These are phyloP conservation scores for Pachycephala philippinensis DNA, from an alignment of 2,113 vertebrate genomes.

Conservation along the genomic window DNA sequence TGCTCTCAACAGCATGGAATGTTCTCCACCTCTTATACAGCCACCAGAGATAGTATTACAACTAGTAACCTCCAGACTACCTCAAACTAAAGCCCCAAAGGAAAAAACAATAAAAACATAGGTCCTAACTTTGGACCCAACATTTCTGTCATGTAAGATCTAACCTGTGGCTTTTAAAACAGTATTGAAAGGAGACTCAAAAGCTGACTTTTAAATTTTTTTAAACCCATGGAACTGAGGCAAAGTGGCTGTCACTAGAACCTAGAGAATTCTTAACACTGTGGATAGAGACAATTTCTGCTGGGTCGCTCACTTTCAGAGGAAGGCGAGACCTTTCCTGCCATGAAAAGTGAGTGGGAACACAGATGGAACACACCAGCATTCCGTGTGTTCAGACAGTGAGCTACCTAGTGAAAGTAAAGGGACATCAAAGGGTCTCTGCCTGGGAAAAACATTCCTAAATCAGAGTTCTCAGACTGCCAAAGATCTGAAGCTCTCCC, in stretches of 20 bases:
- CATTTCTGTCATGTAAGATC: background rate
- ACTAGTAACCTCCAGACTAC: background rate
- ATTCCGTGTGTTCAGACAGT: accelerated
- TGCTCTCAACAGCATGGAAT: background rate
- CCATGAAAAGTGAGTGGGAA: background rate
- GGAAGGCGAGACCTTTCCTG: background rate
- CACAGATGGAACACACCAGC: background rate
- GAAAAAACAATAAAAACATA: accelerated
- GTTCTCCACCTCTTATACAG: background rate
- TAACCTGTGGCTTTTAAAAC: background rate
- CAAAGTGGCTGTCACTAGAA: background rate
- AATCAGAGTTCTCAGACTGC: background rate
- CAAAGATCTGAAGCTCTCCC: background rate
- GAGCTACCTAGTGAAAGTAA: background rate
- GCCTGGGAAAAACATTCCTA: background rate
- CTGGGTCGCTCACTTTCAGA: background rate
- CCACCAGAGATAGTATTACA: background rate
- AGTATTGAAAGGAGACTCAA: background rate
- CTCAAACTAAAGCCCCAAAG: background rate
- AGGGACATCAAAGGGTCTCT: background rate
- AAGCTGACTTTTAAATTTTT: background rate
- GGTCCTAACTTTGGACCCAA: background rate
- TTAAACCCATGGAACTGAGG: background rate
- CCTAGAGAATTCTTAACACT: background rate
- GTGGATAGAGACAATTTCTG: background rate